Evolutionary conservation across 2,113 vertebrate genomes (phyloP), one percentile per base, ranked within the genome.

Genomic region (Rhinolophus ferrumequinum): DNA sequence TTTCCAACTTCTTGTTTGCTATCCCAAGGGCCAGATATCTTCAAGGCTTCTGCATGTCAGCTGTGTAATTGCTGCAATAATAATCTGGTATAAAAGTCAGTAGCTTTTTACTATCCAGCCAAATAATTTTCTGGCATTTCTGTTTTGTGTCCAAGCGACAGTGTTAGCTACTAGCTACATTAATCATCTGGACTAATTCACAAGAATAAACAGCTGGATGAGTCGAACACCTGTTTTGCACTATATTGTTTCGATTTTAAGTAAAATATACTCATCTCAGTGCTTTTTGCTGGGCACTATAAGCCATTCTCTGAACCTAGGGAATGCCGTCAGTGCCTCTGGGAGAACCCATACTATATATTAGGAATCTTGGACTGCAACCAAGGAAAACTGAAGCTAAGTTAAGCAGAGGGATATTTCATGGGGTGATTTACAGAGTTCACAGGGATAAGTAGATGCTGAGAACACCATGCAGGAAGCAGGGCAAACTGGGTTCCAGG

Each of bases 101-200:
- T 62, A 81, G 64, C 82, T 96, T 98, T 94, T 56, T 86, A 64
- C 13, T 93, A 88, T 50, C 11, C 62, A 96, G 92, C 7, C 2
- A 80, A 89, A 98, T 97, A 56, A 92, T 33, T 83, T 97, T 88
- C 47, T 81, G 86, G 44, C 33, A 72, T 6, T 60, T 92, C 93
- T 94, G 90, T 90, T 84, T 82, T 95, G 72, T 70, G 33, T 92
- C 93, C 69, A 28, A 92, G 92, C 96, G 93, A 75, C 35, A 97
- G 88, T 97, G 93, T 91, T 24, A 93, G 66, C 79, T 82, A 77
- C 44, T 93, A 94, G 77, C 73, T 97, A 94, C 88, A 93, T 92
- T 96, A 85, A 96, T 97, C 85, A 95, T 76, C 77, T 73, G 33
- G 72, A 97, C 95, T 93, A 80, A 93, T 95, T 96, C 83, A 69